Evolutionary conservation across 2,797 vertebrate genomes (phyloP).

Genomic region (Sphaeramia orbicularis): DNA sequence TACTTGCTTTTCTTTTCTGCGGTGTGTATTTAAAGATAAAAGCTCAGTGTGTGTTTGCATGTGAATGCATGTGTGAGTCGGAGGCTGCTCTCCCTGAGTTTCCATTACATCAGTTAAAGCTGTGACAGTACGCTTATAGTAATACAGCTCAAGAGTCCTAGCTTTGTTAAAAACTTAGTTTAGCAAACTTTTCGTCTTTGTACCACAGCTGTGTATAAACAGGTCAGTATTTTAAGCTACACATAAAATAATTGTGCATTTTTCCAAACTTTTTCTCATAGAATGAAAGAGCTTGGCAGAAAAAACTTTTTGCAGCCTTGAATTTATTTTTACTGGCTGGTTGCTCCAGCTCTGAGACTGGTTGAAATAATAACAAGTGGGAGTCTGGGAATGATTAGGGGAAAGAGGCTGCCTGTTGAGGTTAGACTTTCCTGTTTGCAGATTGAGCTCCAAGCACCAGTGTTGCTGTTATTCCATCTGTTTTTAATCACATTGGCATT

Average conservation of each 20-base stretch:
- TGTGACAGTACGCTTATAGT: constrained; percentile 51
- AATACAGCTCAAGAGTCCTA: constrained; percentile 23
- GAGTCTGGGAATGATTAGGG: constrained; percentile 92
- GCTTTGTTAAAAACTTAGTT: constrained; percentile 37
- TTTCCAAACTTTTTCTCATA: constrained; percentile 41
- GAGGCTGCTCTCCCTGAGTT: constrained; percentile 60
- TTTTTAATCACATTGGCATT: constrained; percentile 91
- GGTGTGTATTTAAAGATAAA: constrained; percentile 16
- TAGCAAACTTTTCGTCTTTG: neutral
- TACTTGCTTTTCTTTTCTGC: constrained; percentile 28
- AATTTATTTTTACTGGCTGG: constrained; percentile 82
- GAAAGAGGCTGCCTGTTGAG: constrained; percentile 87
- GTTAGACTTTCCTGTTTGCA: constrained; percentile 93
- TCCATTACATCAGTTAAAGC: constrained; percentile 73
- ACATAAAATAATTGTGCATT: constrained; percentile 11
- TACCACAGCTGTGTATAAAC: constrained; percentile 7
- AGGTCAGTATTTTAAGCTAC: constrained; percentile 11
- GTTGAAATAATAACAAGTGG: constrained; percentile 89
- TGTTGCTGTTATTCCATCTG: constrained; percentile 91
- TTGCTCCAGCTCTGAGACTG: constrained; percentile 74
- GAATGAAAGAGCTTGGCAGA: constrained; percentile 54
- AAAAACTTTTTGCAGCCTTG: constrained; percentile 64
- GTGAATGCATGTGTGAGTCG: constrained; percentile 31
- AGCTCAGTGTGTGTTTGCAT: constrained; percentile 11
- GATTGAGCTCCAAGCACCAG: constrained; percentile 88